These are phyloP conservation scores for Trichogramma pretiosum DNA, from an alignment of 1,140 invertebrate genomes.

Conservation along the genomic window DNA sequence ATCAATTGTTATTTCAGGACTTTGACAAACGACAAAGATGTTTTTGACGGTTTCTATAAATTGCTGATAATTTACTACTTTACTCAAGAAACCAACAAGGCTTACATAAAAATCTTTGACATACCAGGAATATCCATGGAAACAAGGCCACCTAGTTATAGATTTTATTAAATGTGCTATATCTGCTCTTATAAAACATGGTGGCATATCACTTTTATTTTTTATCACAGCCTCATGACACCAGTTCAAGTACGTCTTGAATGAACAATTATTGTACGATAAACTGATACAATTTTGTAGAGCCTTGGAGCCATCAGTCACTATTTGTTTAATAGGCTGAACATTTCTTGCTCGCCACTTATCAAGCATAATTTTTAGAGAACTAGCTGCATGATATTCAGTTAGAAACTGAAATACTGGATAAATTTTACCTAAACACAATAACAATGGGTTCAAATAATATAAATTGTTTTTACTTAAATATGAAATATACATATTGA, in stretches of 20 bases:
- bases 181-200: conserved; percentile 1
- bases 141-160: neutral
- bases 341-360: neutral
- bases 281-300: neutral
- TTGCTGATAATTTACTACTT: neutral
- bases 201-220: neutral
- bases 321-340: neutral
- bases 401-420: conserved; percentile 1
- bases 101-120: conserved; percentile 4
- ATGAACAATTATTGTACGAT: neutral
- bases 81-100: neutral
- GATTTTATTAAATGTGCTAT: conserved; percentile 4
- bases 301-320: neutral
- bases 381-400: conserved; percentile 3
- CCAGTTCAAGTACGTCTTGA: neutral
- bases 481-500: too few relatives aligned
- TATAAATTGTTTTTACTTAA: too few relatives aligned
- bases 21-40: neutral
- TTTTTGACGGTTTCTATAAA: neutral
- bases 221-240: neutral
- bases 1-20: neutral
- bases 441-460: too few relatives aligned
- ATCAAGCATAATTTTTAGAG: neutral
- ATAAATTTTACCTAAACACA: too few relatives aligned
- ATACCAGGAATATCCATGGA: neutral